These are phyloP conservation scores for Luehdorfia chinensis DNA, from an alignment of 1,140 invertebrate genomes.

Conservation along the genomic window DNA sequence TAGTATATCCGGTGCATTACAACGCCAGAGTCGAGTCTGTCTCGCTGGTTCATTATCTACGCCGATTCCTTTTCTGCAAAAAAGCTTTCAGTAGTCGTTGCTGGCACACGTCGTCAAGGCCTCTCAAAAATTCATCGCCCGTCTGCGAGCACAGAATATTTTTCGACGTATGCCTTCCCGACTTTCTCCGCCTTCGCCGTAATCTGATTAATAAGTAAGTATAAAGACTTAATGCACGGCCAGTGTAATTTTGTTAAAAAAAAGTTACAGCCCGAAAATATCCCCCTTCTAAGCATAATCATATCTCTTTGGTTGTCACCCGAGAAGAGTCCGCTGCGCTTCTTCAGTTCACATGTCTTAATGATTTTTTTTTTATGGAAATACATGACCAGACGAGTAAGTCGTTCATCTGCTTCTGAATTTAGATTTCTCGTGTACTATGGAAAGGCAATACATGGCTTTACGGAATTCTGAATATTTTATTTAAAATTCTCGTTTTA, in stretches of 20 bases:
- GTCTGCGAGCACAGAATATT: conserved; percentile 57
- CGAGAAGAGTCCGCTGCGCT: too few species aligned
- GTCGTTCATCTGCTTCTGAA: too few species aligned
- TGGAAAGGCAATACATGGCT: too few species aligned
- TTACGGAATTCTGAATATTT: too few species aligned
- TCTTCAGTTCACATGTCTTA: too few species aligned
- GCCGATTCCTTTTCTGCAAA: conserved; percentile 58
- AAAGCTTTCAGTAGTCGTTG: conserved; percentile 57
- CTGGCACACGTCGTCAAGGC: conserved; percentile 59
- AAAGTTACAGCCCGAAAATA: too few species aligned
- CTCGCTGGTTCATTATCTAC: conserved; percentile 57
- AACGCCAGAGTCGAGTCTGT: conserved; percentile 17
- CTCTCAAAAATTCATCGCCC: conserved; percentile 72
- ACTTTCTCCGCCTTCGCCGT: conserved; percentile 31
- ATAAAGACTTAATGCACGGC: conserved; percentile 18
- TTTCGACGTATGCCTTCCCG: conserved; percentile 34
- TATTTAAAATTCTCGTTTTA: too few species aligned
- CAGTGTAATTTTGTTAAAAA: neutral
- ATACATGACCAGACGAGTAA: too few species aligned
- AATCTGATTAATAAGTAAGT: conserved; percentile 50
- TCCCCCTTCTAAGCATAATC: too few species aligned
- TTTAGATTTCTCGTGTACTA: too few species aligned
- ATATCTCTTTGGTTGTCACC: too few species aligned
- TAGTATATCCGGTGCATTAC: conserved; percentile 20
- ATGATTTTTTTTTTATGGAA: too few species aligned